Evolutionary conservation across 2,888 invertebrate species (phyloP), one percentile per base, ranked within the genome.

Genomic region (Tanypteryx hageni): DNA sequence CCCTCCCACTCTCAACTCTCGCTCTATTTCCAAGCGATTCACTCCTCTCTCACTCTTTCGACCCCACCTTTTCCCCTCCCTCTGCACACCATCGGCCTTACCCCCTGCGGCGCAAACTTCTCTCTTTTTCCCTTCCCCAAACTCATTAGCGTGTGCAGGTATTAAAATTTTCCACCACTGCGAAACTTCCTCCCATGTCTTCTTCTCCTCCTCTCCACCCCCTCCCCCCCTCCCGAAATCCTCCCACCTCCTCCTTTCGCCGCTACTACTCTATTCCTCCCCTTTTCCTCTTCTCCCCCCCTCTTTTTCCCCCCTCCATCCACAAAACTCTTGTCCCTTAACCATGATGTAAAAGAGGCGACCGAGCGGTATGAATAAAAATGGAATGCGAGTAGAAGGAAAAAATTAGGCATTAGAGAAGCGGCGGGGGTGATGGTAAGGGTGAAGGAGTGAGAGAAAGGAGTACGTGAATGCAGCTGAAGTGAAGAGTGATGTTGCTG

Each of bases 101-200:
- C 76, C 44, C 89, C 86, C 89, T 44, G 44, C 64, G 64, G 68
- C 22, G 27, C 11, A 11, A 27, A 22, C 76, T 10, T 10, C 27
- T 22, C 22, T 76, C 76, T 76, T 76, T 44, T 76, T 89, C 31
- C 64, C 89, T 44, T 59, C 59, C 89, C 89, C 64, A 61, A 89
- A 89, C 89, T 89, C 89, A 89, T 89, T 64, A 64, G 89, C 89
- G 89, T 64, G 89, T 89, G 89, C 89, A 64, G 89, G 64, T 89
- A 89, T 89, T 89, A 61, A 89, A 89, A 89, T 89, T 89, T 89
- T 64, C 89, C 89, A 89, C 89, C 61, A 31, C 86, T 86, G 22
- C 61, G 56, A 89, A 89, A 64, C 89, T 89, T 64, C 76, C 89
- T 86, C 61, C 22, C 31, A 44, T 44, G 44, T 83, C 83, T 56